Evolutionary conservation across 2,113 vertebrate genomes (phyloP), one percentile per base, ranked within the genome.

Genomic region (Leucosticte australis): DNA sequence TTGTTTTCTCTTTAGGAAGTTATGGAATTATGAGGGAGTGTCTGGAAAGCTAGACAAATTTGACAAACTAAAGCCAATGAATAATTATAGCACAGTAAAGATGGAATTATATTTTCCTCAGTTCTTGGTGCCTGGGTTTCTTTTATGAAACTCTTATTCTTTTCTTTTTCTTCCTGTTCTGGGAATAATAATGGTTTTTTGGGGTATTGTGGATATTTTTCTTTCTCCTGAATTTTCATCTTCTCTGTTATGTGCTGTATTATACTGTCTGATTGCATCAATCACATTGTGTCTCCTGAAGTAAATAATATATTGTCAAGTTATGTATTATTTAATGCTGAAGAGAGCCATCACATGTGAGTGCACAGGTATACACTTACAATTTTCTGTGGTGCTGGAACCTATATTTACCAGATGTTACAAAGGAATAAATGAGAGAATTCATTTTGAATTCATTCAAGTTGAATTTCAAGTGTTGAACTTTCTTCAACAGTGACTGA

Each of bases 291-390:
- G 41, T 79, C 67, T 92, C 52, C 63, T 63, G n/a, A 87, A 89
- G 31, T 91, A 95, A 92, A 95, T 85, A 92, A 88, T 90, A 80
- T 44, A 85, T 94, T 87, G 42, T 73, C 57, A 81, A 77, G 50
- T 37, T 83, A 77, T 86, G 35, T 76, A 88, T 94, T 92, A 96
- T 94, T 96, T 92, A 94, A 76, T 94, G 47, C 19, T 55, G 33
- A 91, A 83, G 52, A 83, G 10, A 47, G 12, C 24, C 39, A 77
- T 89, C 59, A 71, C 35, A 64, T 44, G 26, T 83, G 91, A 84
- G 53, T 42, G 87, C 46, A 55, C 14, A 56, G 39, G 33, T 90
- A 85, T 22, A 67, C 35, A 78, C 57, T 80, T 31, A 49, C 11
- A 85, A 74, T 83, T 85, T 85, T 13, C 39, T 85, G 14, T 18